These are phyloP conservation scores for Sepiola atlantica DNA, from an alignment of 2,888 invertebrate species.

Conservation along the genomic window DNA sequence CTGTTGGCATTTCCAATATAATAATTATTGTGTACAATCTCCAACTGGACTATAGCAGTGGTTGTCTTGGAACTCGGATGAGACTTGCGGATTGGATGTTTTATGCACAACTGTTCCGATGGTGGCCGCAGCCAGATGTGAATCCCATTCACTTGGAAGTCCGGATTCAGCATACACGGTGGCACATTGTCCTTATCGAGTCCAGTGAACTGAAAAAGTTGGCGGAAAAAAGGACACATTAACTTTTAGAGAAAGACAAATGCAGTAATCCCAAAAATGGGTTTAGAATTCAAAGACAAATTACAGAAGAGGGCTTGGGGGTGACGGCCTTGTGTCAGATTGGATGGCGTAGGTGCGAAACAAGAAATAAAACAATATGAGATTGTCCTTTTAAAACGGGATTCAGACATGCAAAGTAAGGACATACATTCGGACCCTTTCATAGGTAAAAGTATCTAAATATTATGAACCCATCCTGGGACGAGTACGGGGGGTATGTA, in stretches of 20 bases:
- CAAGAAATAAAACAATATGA: too few relatives aligned
- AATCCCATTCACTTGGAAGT: conserved; percentile 67
- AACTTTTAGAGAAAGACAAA: not conserved
- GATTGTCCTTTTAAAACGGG: too few relatives aligned
- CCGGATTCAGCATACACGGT: conserved; percentile 64
- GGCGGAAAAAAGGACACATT: conserved; percentile 41
- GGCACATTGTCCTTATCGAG: conserved; percentile 65
- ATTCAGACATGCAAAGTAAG: too few relatives aligned
- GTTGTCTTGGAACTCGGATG: conserved; percentile 42
- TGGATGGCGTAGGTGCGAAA: too few relatives aligned
- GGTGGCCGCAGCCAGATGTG: conserved; percentile 62
- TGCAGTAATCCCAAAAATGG: not conserved
- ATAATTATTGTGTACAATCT: conserved; percentile 1
- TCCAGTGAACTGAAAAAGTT: conserved; percentile 61
- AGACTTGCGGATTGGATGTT: conserved; percentile 37
- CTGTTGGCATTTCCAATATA: conserved; percentile 36
- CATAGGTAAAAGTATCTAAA: too few relatives aligned
- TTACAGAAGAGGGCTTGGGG: too few relatives aligned
- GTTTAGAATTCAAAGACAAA: not conserved
- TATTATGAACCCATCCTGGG: too few relatives aligned
- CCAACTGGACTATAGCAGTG: conserved; percentile 17
- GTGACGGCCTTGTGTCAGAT: too few relatives aligned
- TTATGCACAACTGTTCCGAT: conserved; percentile 40
- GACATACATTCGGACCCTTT: too few relatives aligned
- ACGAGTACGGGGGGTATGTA: too few relatives aligned